These are phyloP conservation scores for Drosophila cracens DNA, from an alignment of 2,888 invertebrate species.

Conservation along the genomic window DNA sequence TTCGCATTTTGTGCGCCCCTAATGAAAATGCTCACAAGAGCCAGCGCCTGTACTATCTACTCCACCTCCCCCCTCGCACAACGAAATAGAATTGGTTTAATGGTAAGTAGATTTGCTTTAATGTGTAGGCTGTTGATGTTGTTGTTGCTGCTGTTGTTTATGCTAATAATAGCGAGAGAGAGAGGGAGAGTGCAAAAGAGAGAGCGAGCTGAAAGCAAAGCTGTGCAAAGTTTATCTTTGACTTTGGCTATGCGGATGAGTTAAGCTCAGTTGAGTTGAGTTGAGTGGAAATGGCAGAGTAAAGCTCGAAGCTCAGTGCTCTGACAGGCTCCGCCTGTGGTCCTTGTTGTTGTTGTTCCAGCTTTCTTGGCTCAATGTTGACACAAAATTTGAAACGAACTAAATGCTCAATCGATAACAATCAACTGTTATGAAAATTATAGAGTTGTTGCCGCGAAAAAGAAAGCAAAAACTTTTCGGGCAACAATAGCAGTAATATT, in stretches of 20 bases:
- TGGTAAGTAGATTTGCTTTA: constrained; percentile 72
- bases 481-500: neutral
- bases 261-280: constrained; percentile 46
- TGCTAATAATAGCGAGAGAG: constrained; percentile 31
- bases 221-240: constrained; percentile 43
- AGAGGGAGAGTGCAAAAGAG: neutral
- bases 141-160: constrained; percentile 36
- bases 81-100: constrained; percentile 71
- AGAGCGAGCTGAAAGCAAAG: constrained; percentile 22
- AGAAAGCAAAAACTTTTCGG: neutral
- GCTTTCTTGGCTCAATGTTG: constrained; percentile 3
- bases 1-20: constrained; percentile 66
- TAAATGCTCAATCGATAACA: constrained; percentile 4
- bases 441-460: neutral
- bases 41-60: neutral
- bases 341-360: constrained; percentile 8
- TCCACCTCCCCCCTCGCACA: neutral
- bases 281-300: constrained; percentile 46
- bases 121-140: constrained; percentile 43
- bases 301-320: constrained; percentile 56
- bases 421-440: neutral
- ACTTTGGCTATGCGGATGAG: constrained; percentile 41
- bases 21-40: constrained; percentile 61
- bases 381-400: neutral
- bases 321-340: constrained; percentile 43